phyloP scores from a whole-genome alignment of 2,888 invertebrate species.

The Cylindroiulus punctatus region DNA sequence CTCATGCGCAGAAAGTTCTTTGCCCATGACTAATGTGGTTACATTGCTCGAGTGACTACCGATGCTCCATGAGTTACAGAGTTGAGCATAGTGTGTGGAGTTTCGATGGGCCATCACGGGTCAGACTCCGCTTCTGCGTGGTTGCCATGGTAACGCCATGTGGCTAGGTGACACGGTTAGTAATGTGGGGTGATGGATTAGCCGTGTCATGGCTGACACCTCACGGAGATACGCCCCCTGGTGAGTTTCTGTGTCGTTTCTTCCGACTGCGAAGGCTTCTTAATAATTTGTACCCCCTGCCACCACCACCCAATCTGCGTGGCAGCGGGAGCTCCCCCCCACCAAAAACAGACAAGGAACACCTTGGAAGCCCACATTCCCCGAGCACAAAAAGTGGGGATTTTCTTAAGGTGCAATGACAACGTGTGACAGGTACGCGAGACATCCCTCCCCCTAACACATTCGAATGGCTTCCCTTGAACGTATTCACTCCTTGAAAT shows the following conservation, averaged over 20 bases:
- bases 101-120: not conserved
- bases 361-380: slow-evolving; percentile 47
- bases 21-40: not conserved
- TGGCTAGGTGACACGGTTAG: not conserved
- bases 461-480: slow-evolving; percentile 34
- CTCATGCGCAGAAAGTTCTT: not conserved
- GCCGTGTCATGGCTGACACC: slow-evolving; percentile 54
- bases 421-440: slow-evolving; percentile 37
- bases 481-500: not conserved
- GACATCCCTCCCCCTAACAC: not conserved
- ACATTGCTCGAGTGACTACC: not conserved
- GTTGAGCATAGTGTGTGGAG: not conserved
- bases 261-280: slow-evolving; percentile 48
- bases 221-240: slow-evolving; percentile 51
- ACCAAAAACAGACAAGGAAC: slow-evolving; percentile 37
- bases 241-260: slow-evolving; percentile 54
- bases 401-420: slow-evolving; percentile 29
- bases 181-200: slow-evolving; percentile 51
- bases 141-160: slow-evolving; percentile 35
- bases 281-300: slow-evolving; percentile 49
- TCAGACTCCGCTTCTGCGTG: not conserved
- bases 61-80: not conserved
- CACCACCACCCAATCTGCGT: slow-evolving; percentile 42
- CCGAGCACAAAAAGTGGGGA: not conserved
- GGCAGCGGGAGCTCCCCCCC: slow-evolving; percentile 34